Conservation (phyloP, 2,888 invertebrate genomes). For the Cerastoderma edule region DNA sequence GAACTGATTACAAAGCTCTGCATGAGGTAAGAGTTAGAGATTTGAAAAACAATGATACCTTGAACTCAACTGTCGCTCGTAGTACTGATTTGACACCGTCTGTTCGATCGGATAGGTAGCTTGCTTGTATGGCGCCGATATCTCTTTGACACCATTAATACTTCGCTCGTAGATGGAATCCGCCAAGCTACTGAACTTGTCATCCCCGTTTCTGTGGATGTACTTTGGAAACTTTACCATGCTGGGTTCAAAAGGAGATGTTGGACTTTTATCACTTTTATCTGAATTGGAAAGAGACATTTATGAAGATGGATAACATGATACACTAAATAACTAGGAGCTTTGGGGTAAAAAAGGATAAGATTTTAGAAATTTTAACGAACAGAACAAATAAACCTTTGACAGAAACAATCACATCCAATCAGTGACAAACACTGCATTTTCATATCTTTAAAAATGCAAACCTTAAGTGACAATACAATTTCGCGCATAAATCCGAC, state of each 20-base stretch:
- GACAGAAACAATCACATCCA: neutral
- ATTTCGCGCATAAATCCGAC: too few species aligned
- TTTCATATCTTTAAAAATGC: neutral
- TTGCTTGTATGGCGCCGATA: constrained; percentile 98
- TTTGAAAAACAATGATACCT: constrained; percentile 43
- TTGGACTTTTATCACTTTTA: constrained; percentile 5
- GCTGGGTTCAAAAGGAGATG: constrained; percentile 56
- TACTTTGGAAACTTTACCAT: constrained; percentile 74
- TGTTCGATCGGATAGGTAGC: constrained; percentile 98
- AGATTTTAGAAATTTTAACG: neutral
- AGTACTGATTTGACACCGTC: constrained; percentile 74
- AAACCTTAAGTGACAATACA: neutral
- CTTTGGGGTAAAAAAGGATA: neutral
- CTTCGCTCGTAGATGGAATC: constrained; percentile 74
- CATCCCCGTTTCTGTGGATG: constrained; percentile 70
- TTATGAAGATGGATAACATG: neutral
- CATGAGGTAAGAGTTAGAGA: neutral
- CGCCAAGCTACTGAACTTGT: constrained; percentile 76
- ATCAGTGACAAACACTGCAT: neutral
- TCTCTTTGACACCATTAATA: constrained; percentile 87
- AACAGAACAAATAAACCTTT: neutral
- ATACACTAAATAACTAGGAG: neutral
- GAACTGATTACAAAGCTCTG: neutral
- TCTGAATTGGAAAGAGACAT: neutral
- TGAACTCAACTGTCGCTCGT: constrained; percentile 74